Base-by-base conservation (phyloP, 2,797 vertebrate genomes). In the Fundulus diaphanus region DNA sequence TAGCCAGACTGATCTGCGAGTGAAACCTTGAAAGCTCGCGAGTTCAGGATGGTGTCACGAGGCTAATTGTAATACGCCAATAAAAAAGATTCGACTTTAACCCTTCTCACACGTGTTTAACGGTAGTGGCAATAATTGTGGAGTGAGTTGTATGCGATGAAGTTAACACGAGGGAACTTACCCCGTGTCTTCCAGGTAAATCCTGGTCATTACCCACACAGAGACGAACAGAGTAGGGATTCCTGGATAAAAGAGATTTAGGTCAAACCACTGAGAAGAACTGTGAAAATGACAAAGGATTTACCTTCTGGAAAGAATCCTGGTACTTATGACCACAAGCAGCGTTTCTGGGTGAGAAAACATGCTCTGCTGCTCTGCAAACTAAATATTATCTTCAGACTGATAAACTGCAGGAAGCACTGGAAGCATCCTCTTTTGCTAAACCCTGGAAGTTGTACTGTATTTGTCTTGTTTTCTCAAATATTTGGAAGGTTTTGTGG, bases 111-210 rank as follows among this genome's bases (percentile, higher is more conserved):
- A 35, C 31, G 35, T 20, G 0, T 35, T 11, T 51, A 51, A 51
- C 49, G 22, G 49, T 24, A 20, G 20, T 51, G 49, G 1, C 24
- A 9, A 54, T 54, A 27, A 15, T n/a, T 8, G 13, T 15, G 9
- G 12, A 15, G 22, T 65, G 22, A 65, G 22, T 1, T 6, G 11
- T 22, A 15, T 24, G 15, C 27, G 37, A n/a, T 7, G 4, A 12
- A 0, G 20, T n/a, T 65, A 22, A 2, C 22, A 11, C 2, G 48
- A 2, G n/a, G 0, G 5, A 3, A 83, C 96, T 96, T 87, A 98
- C 97, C 96, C 96, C 0, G 95, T 96, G 84, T 98, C 96, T 48
- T 98, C 97, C 44, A 98, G 85, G 74, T 95, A 94, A 84, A 97
- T 88, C 82, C 97, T 92, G 42, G 95, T 92, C 65, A 94, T 86